phyloP scores from a whole-genome alignment of 2,888 invertebrate genomes.

The Drosophila affinis region DNA sequence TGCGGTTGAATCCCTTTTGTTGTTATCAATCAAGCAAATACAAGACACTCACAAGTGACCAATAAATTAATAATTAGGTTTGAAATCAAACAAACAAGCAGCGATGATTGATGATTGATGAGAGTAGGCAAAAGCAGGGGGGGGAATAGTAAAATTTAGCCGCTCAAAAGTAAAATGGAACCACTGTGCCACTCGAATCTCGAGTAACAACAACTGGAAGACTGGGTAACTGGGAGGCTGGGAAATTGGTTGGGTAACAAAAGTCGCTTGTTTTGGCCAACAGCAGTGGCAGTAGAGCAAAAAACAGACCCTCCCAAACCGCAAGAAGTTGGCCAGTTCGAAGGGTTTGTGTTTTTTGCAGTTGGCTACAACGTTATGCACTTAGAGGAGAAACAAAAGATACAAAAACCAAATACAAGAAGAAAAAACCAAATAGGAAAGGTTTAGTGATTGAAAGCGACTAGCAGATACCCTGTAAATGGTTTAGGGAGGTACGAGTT shows the following conservation, averaged over 20 bases:
- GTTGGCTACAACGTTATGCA: constrained; percentile 69
- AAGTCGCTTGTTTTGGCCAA: constrained; percentile 59
- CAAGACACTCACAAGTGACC: constrained; percentile 49
- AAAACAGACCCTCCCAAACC: constrained; percentile 57
- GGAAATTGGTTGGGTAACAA: constrained; percentile 45
- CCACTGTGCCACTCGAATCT: constrained; percentile 36
- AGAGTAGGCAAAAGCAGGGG: not conserved
- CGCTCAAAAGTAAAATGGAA: constrained; percentile 15
- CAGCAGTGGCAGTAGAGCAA: constrained; percentile 23
- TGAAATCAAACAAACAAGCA: constrained; percentile 37
- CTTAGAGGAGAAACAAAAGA: constrained; percentile 49
- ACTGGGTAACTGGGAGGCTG: not conserved
- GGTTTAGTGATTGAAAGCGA: not conserved
- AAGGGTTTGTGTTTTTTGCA: constrained; percentile 52
- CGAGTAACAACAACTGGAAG: constrained; percentile 12
- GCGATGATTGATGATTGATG: constrained; percentile 47
- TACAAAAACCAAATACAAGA: not conserved
- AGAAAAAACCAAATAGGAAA: not conserved
- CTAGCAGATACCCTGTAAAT: not conserved
- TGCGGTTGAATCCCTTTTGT: constrained; percentile 24
- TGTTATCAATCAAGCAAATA: constrained; percentile 47
- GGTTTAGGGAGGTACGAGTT: no score
- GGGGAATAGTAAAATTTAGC: constrained; percentile 2
- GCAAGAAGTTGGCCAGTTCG: constrained; percentile 72
- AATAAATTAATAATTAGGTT: constrained; percentile 49